Base-by-base conservation (phyloP, 2,113 vertebrate species). In the Mastomys coucha region DNA sequence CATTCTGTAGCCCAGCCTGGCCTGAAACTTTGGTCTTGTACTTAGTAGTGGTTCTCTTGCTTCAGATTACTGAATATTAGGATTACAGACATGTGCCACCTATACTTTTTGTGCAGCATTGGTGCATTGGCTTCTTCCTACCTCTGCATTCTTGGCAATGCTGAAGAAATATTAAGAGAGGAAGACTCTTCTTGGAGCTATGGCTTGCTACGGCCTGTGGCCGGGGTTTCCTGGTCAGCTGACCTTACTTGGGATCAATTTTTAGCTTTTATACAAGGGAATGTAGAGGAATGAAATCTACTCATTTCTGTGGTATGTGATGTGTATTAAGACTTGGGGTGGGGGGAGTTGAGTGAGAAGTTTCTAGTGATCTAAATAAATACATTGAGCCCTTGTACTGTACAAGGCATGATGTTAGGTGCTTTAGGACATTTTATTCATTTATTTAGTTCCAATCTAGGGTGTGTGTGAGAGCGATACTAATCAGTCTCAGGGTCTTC, bases 91-190 rank as follows among this genome's bases (percentile, higher is more conserved):
- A 19, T 73, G 69, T n/a, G 13, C 69, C 36, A 28, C 51, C 69
- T 58, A 17, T 36, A 58, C 4, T 42, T 88, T 58, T 7, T 72
- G 80, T 89, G 70, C 33, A 63, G n/a, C 70, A 45, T 51, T 92
- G 78, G n/a, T 96, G 65, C 51, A 93, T 39, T 19, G 73, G 45
- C 69, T 60, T 33, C 73, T 86, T 96, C 16, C 58, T 93, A 56
- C 36, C 85, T 86, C n/a, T 36, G 45, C 53, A 72, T 77, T 95
- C 20, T 89, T 70, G 91, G 72, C 63, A 96, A 53, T 95, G 72
- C 78, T 90, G 45, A 78, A 91, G 93, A 88, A 90, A 20, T 8
- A 91, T 96, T 96, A 53, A 33, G 31, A 69, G 31, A 80, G 90
- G 51, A 42, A 84, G 33, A 80, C 58, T 96, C 39, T 73, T 96